Conservation (phyloP, 2,797 vertebrate genomes). For the Anas bernieri region DNA sequence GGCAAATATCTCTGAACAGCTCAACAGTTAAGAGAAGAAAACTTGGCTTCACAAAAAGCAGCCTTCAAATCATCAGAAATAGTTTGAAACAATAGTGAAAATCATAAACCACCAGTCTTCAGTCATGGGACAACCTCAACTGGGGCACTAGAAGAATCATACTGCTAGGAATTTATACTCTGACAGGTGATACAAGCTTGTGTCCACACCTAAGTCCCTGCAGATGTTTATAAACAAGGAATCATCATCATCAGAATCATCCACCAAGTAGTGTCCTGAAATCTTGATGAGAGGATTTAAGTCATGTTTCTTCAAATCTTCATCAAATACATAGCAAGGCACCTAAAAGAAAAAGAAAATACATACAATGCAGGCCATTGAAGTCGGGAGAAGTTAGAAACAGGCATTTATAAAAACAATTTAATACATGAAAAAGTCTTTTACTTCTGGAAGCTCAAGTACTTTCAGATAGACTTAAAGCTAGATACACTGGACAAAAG, state of each 20-base stretch:
- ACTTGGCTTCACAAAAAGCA: background rate
- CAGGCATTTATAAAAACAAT: background rate
- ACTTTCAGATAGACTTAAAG: background rate
- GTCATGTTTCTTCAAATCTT: constrained; percentile 88
- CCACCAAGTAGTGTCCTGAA: constrained; percentile 88
- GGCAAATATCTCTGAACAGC: background rate
- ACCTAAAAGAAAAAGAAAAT: constrained; percentile 80
- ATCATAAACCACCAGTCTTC: background rate
- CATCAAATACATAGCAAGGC: constrained; percentile 90
- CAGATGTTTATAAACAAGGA: constrained; percentile 93
- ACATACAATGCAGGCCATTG: background rate
- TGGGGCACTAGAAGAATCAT: background rate
- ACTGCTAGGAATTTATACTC: background rate
- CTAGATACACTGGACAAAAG: background rate
- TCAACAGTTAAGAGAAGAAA: background rate
- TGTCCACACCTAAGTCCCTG: constrained; percentile 88
- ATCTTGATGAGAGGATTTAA: constrained; percentile 90
- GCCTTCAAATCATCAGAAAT: background rate
- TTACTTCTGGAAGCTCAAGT: background rate
- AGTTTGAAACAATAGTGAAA: background rate
- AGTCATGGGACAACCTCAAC: background rate
- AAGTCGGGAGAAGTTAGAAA: background rate
- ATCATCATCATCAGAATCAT: constrained; percentile 85
- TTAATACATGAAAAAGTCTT: background rate
- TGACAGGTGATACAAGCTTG: background rate